A percentile compares a stretch with the other conserved stretches of the same genome.
phyloP scores from a whole-genome alignment of 1,140 invertebrate species.

The Zaprionus nigranus region DNA sequence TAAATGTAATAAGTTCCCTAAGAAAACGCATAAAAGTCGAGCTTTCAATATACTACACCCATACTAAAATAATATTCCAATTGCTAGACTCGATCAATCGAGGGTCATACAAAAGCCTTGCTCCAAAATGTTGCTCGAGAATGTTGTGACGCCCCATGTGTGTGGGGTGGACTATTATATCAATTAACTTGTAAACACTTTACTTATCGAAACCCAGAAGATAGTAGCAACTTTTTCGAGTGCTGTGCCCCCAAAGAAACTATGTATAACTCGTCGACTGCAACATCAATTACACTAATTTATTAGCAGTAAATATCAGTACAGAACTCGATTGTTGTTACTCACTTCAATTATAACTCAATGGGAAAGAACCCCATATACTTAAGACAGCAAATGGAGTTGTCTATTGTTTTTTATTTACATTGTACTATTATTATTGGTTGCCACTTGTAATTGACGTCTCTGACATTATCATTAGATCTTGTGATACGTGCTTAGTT shows the following conservation, averaged over 20 bases:
- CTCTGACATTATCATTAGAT: conserved; percentile 8
- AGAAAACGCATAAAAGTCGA: not conserved
- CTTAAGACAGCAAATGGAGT: conserved; percentile 4
- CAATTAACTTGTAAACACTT: conserved; percentile 70
- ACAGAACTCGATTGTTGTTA: conserved; percentile 8
- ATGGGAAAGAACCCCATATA: not conserved
- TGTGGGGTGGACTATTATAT: conserved; percentile 52
- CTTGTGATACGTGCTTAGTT: conserved; percentile 15
- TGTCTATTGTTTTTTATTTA: conserved; percentile 10
- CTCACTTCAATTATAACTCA: conserved; percentile 10
- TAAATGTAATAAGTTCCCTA: conserved; percentile 12
- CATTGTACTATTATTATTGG: conserved; percentile 11
- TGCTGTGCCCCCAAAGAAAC: no score
- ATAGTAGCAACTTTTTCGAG: conserved; percentile 1
- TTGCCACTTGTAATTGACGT: conserved; percentile 14
- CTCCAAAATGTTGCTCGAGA: not conserved
- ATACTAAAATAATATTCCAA: not conserved
- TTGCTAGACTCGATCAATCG: not conserved
- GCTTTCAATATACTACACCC: not conserved
- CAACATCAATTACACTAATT: conserved; percentile 18
- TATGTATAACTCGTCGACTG: not conserved
- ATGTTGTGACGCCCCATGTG: conserved; percentile 3
- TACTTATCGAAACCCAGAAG: conserved; percentile 38
- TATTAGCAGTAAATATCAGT: not conserved
- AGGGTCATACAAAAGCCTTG: conserved; percentile 9